Conservation (phyloP, 2,888 invertebrate genomes). For the Priocnemis perturbator region DNA sequence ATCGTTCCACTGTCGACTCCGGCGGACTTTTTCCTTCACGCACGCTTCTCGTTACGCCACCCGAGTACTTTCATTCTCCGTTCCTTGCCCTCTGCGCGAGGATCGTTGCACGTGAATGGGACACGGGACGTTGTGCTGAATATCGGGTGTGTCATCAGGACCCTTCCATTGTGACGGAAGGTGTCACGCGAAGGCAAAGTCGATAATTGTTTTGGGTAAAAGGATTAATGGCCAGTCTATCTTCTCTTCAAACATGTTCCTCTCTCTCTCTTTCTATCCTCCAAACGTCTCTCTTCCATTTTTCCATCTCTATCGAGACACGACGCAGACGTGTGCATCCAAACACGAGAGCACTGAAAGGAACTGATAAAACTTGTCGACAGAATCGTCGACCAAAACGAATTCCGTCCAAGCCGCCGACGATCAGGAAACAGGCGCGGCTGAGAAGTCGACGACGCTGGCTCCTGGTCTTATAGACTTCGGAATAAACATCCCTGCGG, state of each 20-base stretch:
- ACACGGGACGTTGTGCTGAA: slow-evolving; percentile 24
- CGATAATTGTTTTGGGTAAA: neutral
- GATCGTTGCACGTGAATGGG: slow-evolving; percentile 34
- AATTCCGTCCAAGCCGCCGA: neutral
- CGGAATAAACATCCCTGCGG: no score
- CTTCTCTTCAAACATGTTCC: neutral
- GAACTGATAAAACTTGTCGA: slow-evolving; percentile 23
- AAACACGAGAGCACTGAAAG: neutral
- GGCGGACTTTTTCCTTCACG: slow-evolving; percentile 8
- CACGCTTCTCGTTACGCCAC: slow-evolving; percentile 28
- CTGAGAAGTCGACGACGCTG: neutral
- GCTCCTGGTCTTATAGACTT: slow-evolving; percentile 31
- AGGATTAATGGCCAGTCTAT: slow-evolving; percentile 9
- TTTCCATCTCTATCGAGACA: no score
- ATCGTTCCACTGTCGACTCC: no score
- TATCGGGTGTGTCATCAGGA: slow-evolving; percentile 17
- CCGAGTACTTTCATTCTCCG: slow-evolving; percentile 51
- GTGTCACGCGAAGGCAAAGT: no score
- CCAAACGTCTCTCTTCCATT: no score
- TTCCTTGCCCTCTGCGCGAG: slow-evolving; percentile 19
- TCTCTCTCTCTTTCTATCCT: neutral
- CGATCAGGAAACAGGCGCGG: slow-evolving; percentile 4
- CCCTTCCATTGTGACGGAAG: no score
- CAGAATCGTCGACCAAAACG: slow-evolving; percentile 39
- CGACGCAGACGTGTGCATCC: neutral